Base-by-base conservation (phyloP, 2,888 invertebrate genomes). In the Clusia tigrina region DNA sequence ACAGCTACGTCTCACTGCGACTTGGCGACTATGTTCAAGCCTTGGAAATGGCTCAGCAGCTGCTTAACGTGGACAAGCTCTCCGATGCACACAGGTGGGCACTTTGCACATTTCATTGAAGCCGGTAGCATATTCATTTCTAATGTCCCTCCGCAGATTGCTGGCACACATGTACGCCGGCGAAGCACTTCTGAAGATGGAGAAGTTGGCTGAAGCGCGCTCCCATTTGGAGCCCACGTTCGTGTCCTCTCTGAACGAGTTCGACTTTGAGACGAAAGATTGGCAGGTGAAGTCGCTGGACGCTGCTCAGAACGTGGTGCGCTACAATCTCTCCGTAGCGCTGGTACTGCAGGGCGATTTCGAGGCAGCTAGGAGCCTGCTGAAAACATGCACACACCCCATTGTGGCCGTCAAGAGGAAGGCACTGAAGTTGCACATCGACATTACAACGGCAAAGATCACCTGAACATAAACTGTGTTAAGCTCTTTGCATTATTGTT, bases 151-250 rank as follows among this genome's bases (percentile, higher is more conserved):
- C 15, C 9, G 20, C 69, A 91, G 92, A 81, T 88, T 94, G 71
- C 86, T 96, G 74, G 95, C 91, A 0, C 93, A 94, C 81, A 87
- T 96, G 73, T 97, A 97, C 82, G 91, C 93, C 57, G 95, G 95
- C 0, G 96, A 97, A 84, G 91, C 95, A 24, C 85, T 94, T 12
- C 90, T 96, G 58, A 88, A 91, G 73, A 85, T 94, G 78, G 93
- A 96, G 78, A 89, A 90, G 83, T 89, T 94, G 69, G 85, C 89
- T 1, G 95, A 96, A 81, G 96, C 96, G 1, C 87, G 94, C 12
- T 89, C 92, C 62, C 91, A 94, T 83, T 85, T 97, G 56, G 92
- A 94, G 74, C 91, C 91, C 1, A 90, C 91, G 56, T 88, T 89
- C 81, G 88, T 93, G 25, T 85, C 85, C 60, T 86, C 89, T 70